phyloP scores from a whole-genome alignment of 1,140 invertebrate genomes.

The Colletes gigas region DNA sequence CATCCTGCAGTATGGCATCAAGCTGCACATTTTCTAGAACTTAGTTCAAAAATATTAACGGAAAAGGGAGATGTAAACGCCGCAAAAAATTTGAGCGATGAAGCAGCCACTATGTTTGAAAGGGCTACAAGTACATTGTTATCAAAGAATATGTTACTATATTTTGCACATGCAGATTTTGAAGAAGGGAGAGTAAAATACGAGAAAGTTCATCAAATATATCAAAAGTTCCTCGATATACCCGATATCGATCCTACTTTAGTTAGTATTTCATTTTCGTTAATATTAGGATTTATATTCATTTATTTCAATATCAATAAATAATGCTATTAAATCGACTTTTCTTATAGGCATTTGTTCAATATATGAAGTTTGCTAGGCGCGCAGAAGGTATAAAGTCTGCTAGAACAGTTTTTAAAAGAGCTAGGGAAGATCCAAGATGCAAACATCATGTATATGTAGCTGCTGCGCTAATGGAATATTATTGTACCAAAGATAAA shows the following conservation, averaged over 20 bases:
- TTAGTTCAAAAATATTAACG: constrained; percentile 93
- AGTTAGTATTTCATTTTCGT: constrained; percentile 82
- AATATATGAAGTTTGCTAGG: constrained; percentile 99
- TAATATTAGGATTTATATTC: constrained; percentile 29
- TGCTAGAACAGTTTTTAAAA: constrained; percentile 96
- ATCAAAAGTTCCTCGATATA: constrained; percentile 94
- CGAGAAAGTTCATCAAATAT: constrained; percentile 98
- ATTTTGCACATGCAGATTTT: constrained; percentile 99
- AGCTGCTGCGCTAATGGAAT: constrained; percentile 98
- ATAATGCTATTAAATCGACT: not conserved
- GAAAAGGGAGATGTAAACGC: constrained; percentile 98
- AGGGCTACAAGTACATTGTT: constrained; percentile 93
- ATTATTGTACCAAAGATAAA: constrained; percentile 99
- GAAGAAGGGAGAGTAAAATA: constrained; percentile 98
- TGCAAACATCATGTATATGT: constrained; percentile 97
- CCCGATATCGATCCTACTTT: constrained; percentile 96
- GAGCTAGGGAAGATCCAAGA: constrained; percentile 93
- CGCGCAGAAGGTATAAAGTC: constrained; percentile 99
- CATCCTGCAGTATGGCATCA: constrained; percentile 99
- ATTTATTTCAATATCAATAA: constrained; percentile 4
- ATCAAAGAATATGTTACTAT: constrained; percentile 95
- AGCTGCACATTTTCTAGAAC: constrained; percentile 96
- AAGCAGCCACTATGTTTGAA: constrained; percentile 96
- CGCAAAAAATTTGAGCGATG: constrained; percentile 95
- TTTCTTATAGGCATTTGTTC: constrained; percentile 91